These are phyloP conservation scores for Sinotaia quadrata DNA, from an alignment of 2,888 invertebrate species.

Conservation along the genomic window DNA sequence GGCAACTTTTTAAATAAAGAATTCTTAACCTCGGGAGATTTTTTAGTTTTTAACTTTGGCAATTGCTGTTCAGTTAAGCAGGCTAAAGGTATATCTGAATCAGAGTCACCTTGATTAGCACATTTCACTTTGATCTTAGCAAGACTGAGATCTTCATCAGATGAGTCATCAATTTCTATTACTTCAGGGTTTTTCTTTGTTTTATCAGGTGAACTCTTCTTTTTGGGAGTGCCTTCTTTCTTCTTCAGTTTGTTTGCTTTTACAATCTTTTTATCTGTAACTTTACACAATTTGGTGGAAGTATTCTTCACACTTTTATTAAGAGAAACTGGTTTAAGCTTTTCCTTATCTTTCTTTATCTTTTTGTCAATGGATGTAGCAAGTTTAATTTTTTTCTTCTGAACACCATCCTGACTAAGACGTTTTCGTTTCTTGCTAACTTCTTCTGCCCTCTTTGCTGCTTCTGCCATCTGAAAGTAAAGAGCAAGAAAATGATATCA, in stretches of 20 bases:
- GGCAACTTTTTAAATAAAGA: neutral
- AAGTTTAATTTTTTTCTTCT: constrained; percentile 49
- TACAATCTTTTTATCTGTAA: neutral
- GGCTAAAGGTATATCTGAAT: constrained; percentile 54
- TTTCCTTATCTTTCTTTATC: constrained; percentile 36
- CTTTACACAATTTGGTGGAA: neutral
- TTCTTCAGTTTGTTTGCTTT: constrained; percentile 19
- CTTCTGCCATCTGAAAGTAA: constrained; percentile 54
- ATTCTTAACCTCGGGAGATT: neutral
- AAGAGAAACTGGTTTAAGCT: constrained; percentile 3
- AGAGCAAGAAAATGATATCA: no score
- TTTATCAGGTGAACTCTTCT: constrained; percentile 36
- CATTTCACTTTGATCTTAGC: constrained; percentile 42
- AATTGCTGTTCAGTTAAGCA: constrained; percentile 46
- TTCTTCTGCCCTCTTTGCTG: constrained; percentile 49
- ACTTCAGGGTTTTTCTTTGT: constrained; percentile 25
- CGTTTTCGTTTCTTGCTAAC: constrained; percentile 48
- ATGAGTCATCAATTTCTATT: constrained; percentile 30
- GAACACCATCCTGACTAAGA: constrained; percentile 27
- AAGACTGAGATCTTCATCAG: constrained; percentile 43
- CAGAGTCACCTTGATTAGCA: constrained; percentile 32
- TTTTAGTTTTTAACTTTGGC: constrained; percentile 44
- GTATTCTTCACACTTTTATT: constrained; percentile 15
- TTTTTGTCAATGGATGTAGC: constrained; percentile 44
- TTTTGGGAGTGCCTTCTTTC: constrained; percentile 25